phyloP scores from a whole-genome alignment of 2,113 vertebrate species.

The Neopipo cinnamomea region DNA sequence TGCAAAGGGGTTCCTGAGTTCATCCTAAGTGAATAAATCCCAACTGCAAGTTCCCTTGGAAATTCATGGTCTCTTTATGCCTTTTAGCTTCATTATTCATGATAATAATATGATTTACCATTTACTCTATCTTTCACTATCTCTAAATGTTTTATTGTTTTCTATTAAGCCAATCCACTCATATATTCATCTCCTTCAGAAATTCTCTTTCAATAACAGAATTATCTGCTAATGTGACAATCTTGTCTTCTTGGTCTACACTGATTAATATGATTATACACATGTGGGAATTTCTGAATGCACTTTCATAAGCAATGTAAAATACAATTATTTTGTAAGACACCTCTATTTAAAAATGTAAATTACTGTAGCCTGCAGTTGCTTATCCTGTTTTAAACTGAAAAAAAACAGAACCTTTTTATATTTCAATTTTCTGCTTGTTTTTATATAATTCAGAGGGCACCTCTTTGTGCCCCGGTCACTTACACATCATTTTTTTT shows the following conservation, averaged over 20 bases:
- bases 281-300: not conserved
- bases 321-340: not conserved
- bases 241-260: not conserved
- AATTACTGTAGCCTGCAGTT: not conserved
- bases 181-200: not conserved
- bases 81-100: not conserved
- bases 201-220: not conserved
- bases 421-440: not conserved
- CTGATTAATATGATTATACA: not conserved
- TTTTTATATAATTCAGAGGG: not conserved
- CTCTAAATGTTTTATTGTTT: not conserved
- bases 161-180: not conserved
- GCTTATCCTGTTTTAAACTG: not conserved
- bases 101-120: not conserved
- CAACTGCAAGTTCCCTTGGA: not conserved
- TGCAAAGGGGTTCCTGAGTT: not conserved
- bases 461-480: not conserved
- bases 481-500: not conserved
- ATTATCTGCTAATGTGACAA: not conserved
- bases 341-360: not conserved
- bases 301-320: not conserved
- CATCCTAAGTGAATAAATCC: not conserved
- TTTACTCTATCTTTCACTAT: not conserved
- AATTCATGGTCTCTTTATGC: not conserved
- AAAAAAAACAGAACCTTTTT: not conserved